These are phyloP conservation scores for Erannis defoliaria DNA, from an alignment of 2,888 invertebrate species.

Conservation along the genomic window DNA sequence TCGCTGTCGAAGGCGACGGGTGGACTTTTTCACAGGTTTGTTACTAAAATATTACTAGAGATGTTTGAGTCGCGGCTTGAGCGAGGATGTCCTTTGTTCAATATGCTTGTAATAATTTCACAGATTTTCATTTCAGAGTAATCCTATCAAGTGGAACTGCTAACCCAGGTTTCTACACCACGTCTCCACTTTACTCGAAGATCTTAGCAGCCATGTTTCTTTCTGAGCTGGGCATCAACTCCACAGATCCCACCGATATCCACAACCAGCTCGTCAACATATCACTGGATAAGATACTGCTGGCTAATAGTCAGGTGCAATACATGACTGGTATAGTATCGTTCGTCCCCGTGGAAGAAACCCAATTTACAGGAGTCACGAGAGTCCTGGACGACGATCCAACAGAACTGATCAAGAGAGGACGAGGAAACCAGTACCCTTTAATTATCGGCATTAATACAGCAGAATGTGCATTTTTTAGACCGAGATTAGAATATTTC, in stretches of 20 bases:
- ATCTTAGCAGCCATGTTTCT: constrained; percentile 58
- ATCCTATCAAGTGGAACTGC: constrained; percentile 74
- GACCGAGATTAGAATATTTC: constrained; percentile 25
- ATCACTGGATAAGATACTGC: constrained; percentile 50
- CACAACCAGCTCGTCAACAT: constrained; percentile 62
- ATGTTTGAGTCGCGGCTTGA: no score
- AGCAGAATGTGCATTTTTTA: constrained; percentile 38
- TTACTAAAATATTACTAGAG: no score
- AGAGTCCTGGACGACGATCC: constrained; percentile 50
- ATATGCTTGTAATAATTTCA: constrained; percentile 23
- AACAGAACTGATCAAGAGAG: constrained; percentile 40
- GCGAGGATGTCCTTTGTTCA: neutral
- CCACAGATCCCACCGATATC: constrained; percentile 62
- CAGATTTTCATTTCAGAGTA: constrained; percentile 60
- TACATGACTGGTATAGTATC: constrained; percentile 37
- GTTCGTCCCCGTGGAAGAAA: constrained; percentile 50
- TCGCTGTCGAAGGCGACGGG: constrained; percentile 66
- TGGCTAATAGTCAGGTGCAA: constrained; percentile 42
- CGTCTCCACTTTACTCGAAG: constrained; percentile 65
- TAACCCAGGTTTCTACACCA: constrained; percentile 61
- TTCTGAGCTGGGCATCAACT: constrained; percentile 74
- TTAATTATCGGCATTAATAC: constrained; percentile 36
- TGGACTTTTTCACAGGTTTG: constrained; percentile 69
- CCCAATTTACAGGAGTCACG: constrained; percentile 45
- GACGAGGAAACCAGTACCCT: constrained; percentile 46